These are phyloP conservation scores for Psittacula echo DNA, from an alignment of 2,797 vertebrate genomes.

Conservation along the genomic window DNA sequence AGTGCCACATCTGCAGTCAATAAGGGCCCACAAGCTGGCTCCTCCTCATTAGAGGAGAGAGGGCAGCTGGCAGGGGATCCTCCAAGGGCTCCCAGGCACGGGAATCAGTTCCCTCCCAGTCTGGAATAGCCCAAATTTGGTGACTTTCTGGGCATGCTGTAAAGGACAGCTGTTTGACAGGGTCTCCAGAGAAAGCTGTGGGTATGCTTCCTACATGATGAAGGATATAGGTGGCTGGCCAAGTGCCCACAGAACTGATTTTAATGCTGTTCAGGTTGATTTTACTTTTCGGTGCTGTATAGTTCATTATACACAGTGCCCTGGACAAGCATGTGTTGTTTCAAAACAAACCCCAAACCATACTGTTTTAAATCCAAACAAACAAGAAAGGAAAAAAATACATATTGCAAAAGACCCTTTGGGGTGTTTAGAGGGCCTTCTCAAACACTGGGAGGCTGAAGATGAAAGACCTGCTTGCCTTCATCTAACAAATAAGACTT, in stretches of 20 bases:
- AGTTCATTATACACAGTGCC: slow-evolving; percentile 33
- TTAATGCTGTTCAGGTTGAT: slow-evolving; percentile 66
- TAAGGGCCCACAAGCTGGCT: slow-evolving; percentile 70
- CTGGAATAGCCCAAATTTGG: slow-evolving; percentile 72
- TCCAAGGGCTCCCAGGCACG: slow-evolving; percentile 63
- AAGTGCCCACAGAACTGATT: slow-evolving; percentile 65
- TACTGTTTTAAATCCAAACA: slow-evolving; percentile 25
- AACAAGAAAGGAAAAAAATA: neutral
- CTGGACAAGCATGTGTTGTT: slow-evolving; percentile 30
- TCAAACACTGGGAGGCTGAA: neutral
- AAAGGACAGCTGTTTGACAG: slow-evolving; percentile 73
- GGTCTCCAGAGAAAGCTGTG: slow-evolving; percentile 69
- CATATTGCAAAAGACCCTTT: neutral
- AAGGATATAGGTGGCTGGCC: slow-evolving; percentile 73
- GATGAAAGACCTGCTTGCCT: neutral
- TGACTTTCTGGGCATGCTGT: slow-evolving; percentile 71
- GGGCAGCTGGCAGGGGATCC: slow-evolving; percentile 70
- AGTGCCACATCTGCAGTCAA: slow-evolving; percentile 70
- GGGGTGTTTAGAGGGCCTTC: neutral
- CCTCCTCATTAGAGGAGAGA: slow-evolving; percentile 72
- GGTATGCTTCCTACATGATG: slow-evolving; percentile 71
- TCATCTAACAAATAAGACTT: neutral
- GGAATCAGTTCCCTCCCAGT: slow-evolving; percentile 67
- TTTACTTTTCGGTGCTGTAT: slow-evolving; percentile 51
- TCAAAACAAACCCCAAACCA: slow-evolving; percentile 2